Conservation (phyloP, 2,888 invertebrate genomes). For the Lucinisca nassula region DNA sequence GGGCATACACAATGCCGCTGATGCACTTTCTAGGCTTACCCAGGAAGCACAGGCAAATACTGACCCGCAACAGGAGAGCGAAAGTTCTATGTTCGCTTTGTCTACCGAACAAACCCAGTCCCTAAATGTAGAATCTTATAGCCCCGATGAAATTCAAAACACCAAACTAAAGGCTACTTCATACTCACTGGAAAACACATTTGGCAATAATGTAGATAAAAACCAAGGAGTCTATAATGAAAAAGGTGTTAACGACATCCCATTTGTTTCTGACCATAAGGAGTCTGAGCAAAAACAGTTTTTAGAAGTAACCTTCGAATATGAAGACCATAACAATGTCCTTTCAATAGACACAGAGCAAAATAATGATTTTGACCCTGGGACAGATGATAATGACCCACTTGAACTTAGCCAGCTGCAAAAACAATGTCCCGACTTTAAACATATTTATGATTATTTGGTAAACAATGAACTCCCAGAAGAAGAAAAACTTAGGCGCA, state of each 20-base stretch:
- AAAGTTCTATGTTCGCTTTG: too few relatives aligned
- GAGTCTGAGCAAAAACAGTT: too few relatives aligned
- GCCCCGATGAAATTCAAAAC: neutral
- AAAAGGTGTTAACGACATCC: neutral
- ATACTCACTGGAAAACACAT: neutral
- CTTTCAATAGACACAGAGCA: neutral
- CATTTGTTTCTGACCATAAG: neutral
- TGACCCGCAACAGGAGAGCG: neutral
- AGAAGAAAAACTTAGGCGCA: too few relatives aligned
- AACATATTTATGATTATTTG: neutral
- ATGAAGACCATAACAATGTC: neutral
- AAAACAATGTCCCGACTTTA: neutral
- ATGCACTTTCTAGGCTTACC: too few relatives aligned
- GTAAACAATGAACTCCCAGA: neutral
- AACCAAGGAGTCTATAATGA: neutral
- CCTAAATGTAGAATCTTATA: too few relatives aligned
- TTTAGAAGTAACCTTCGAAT: neutral
- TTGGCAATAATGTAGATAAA: neutral
- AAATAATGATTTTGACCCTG: neutral
- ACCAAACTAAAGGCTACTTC: neutral
- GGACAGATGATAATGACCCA: neutral
- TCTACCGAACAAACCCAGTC: too few relatives aligned
- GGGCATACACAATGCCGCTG: constrained; percentile 38
- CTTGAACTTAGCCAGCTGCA: neutral
- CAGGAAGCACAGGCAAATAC: neutral